phyloP scores from a whole-genome alignment of 2,113 vertebrate species.

The Anoura caudifer region DNA sequence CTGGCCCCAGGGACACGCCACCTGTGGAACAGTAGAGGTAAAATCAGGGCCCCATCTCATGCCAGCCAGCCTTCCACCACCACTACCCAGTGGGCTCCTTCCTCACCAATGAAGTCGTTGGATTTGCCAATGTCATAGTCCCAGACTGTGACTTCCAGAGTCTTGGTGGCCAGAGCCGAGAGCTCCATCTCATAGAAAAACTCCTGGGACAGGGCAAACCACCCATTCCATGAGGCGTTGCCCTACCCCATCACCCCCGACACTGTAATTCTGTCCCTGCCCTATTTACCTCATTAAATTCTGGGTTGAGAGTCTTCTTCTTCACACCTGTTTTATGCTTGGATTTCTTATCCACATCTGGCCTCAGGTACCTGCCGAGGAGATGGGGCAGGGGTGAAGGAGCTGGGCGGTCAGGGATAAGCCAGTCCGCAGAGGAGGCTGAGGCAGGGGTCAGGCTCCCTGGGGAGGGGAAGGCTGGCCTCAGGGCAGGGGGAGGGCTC shows the following conservation, averaged over 20 bases:
- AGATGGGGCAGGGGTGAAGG: rapidly evolving
- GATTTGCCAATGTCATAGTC: constrained; percentile 91
- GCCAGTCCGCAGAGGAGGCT: neutral
- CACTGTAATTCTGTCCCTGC: too few relatives aligned
- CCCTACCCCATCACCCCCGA: neutral
- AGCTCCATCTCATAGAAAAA: constrained; percentile 90
- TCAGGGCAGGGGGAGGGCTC: constrained; percentile 59
- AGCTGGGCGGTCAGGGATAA: neutral
- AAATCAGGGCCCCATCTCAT: neutral
- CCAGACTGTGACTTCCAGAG: constrained; percentile 90
- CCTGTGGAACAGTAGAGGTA: constrained; percentile 72
- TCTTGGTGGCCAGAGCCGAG: constrained; percentile 83
- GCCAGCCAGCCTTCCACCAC: neutral
- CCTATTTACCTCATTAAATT: constrained; percentile 88
- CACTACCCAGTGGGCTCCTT: neutral
- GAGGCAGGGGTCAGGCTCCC: neutral
- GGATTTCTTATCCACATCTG: constrained; percentile 89
- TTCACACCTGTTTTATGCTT: constrained; percentile 92
- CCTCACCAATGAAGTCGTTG: constrained; percentile 91
- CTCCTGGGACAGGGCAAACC: constrained; percentile 76
- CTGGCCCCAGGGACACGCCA: constrained; percentile 85
- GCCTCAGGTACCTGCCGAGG: constrained; percentile 87
- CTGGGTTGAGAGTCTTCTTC: constrained; percentile 92
- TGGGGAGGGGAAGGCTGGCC: neutral
- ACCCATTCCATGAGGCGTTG: neutral